These are phyloP conservation scores for Malaclemys terrapin DNA, from an alignment of 2,113 vertebrate genomes.

Conservation along the genomic window DNA sequence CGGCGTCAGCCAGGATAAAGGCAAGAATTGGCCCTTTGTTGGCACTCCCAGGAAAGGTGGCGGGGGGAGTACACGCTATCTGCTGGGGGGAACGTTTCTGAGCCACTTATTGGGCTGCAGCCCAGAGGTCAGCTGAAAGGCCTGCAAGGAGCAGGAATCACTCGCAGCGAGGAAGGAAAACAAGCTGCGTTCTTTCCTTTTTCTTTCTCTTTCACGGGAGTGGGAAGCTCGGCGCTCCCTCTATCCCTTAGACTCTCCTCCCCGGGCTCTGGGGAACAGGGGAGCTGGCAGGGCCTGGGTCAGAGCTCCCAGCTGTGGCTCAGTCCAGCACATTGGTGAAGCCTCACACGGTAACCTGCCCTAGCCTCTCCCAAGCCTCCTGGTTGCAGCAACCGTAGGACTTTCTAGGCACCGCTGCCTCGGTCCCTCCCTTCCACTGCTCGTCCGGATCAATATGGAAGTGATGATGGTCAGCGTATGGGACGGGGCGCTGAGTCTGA, in stretches of 20 bases:
- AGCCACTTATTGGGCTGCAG: slow-evolving; percentile 42
- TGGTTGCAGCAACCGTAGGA: too few relatives aligned
- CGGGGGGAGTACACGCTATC: slow-evolving; percentile 56
- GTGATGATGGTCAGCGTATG: background rate
- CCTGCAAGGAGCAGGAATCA: slow-evolving; percentile 3
- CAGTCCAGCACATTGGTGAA: too few relatives aligned
- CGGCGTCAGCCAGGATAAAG: background rate
- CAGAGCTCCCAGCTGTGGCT: too few relatives aligned
- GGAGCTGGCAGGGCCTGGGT: too few relatives aligned
- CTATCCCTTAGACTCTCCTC: background rate
- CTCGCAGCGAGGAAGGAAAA: background rate
- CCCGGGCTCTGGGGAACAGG: too few relatives aligned
- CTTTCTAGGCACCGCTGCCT: background rate
- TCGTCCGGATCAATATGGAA: background rate
- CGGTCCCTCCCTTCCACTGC: background rate
- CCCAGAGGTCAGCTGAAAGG: slow-evolving; percentile 21
- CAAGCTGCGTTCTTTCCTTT: fast-evolving
- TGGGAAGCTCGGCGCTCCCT: background rate
- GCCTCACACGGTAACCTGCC: background rate
- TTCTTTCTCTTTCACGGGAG: background rate
- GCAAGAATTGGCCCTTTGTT: background rate
- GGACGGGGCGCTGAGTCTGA: too few relatives aligned
- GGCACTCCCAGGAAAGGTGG: background rate
- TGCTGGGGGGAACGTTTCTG: slow-evolving; percentile 57
- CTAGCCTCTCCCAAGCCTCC: too few relatives aligned